These are phyloP conservation scores for Sphaerophoria taeniata DNA, from an alignment of 2,888 invertebrate genomes.

Conservation along the genomic window DNA sequence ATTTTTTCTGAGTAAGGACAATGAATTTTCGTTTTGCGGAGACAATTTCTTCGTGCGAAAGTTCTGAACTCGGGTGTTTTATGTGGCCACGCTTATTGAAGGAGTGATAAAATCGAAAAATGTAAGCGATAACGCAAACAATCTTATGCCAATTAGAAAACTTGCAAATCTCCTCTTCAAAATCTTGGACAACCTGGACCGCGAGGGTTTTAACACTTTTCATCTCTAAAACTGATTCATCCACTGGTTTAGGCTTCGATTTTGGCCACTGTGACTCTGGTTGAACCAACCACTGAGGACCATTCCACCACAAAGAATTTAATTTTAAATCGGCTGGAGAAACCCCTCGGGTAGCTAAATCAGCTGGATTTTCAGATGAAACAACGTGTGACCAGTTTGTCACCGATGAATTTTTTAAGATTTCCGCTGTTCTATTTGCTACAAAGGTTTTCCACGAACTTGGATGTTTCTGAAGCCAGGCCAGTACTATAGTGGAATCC, in stretches of 20 bases:
- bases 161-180: neutral
- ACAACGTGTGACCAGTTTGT: constrained; percentile 52
- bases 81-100: neutral
- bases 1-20: constrained; percentile 1
- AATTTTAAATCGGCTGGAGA: constrained; percentile 5
- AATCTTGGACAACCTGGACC: neutral
- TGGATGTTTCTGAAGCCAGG: constrained; percentile 28
- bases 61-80: neutral
- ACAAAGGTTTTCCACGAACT: constrained; percentile 56
- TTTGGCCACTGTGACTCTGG: constrained; percentile 15
- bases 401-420: neutral
- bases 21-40: neutral
- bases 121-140: neutral
- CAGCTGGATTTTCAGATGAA: constrained; percentile 49
- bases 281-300: constrained; percentile 13
- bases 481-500: constrained; percentile 24
- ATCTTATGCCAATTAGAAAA: neutral
- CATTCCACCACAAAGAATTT: constrained; percentile 22
- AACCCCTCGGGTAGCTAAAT: constrained; percentile 47
- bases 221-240: neutral
- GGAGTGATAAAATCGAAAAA: neutral
- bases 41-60: neutral
- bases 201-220: neutral
- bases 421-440: constrained; percentile 47
- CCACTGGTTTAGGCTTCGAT: neutral